Conservation (phyloP, 2,797 vertebrate species). For the Acanthurus lineatus region DNA sequence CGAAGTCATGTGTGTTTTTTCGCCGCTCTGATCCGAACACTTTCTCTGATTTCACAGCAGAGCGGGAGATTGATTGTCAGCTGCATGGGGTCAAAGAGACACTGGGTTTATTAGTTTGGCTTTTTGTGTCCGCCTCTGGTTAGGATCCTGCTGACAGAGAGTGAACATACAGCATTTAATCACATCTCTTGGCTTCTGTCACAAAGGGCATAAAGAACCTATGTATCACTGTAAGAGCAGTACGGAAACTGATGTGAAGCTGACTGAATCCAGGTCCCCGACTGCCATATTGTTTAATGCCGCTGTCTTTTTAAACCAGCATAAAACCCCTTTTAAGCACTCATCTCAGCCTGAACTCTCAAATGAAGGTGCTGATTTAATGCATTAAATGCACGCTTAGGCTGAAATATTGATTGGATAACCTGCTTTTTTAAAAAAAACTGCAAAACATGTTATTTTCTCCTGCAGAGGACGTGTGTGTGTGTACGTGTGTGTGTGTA, state of each 20-base stretch:
- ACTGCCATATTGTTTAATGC: constrained; percentile 29
- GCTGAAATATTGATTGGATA: constrained; percentile 18
- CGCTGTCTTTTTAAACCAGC: constrained; percentile 26
- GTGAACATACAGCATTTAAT: constrained; percentile 75
- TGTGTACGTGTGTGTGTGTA: neutral
- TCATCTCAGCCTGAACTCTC: constrained; percentile 15
- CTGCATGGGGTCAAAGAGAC: constrained; percentile 64
- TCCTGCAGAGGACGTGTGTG: constrained; percentile 6
- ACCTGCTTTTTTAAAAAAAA: neutral
- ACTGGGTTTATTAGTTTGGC: constrained; percentile 79
- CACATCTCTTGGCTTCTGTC: constrained; percentile 72
- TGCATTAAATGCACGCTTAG: constrained; percentile 3
- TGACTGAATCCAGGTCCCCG: constrained; percentile 30
- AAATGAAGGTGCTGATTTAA: constrained; percentile 37
- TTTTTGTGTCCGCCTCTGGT: constrained; percentile 72
- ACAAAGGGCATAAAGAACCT: constrained; percentile 62
- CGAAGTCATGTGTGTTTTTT: neutral
- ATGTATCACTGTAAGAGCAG: constrained; percentile 27
- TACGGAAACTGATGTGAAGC: constrained; percentile 27
- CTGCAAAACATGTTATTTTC: neutral
- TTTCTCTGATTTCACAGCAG: constrained; percentile 55
- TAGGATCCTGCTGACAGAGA: constrained; percentile 79
- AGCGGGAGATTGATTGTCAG: constrained; percentile 71
- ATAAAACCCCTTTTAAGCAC: constrained; percentile 14
- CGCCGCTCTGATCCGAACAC: constrained; percentile 30